Evolutionary conservation across 2,888 invertebrate genomes (phyloP), one percentile per base, ranked within the genome.

Genomic region (Subacronicta megacephala): DNA sequence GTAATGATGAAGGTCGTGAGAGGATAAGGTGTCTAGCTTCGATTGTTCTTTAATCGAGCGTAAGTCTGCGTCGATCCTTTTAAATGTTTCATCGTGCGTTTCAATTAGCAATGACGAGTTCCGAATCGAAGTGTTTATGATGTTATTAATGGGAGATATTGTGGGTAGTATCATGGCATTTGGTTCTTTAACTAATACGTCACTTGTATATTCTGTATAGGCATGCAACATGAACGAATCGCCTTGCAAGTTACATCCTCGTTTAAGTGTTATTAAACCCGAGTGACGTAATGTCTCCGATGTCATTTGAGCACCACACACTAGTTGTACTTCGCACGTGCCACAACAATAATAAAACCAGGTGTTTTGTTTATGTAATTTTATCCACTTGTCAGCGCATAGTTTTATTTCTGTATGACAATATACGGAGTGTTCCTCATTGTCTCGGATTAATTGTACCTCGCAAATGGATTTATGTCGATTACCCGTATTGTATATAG

Each of bases 81-180:
- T 42, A n/a, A n/a, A 31, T 31, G n/a, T n/a, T n/a, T n/a, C 31
- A n/a, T 31, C 31, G 31, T 31, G 31, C 31, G 31, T 31, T 31
- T 31, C 31, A 31, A 31, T 31, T 12, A n/a, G 12, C n/a, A 31
- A 31, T 31, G 31, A 31, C 12, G 42, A 42, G 42, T 42, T 42
- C 12, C 29, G 42, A 42, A 42, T 29, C 15, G 42, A 42, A 16
- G 42, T 42, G 23, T 42, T 42, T 2, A 42, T 16, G 9, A 29
- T 29, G 15, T 42, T 42, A 3, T 42, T 42, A 23, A 42, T 42
- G 26, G 42, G 42, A 42, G 42, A 42, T 15, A 29, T 42, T 10
- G 42, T 42, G 26, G 26, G 26, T 31, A 31, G n/a, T n/a, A 31
- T 31, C 31, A 31, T 31, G n/a, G 31, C 31, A 31, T 31, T 31